phyloP scores from a whole-genome alignment of 2,797 vertebrate genomes.

The Propithecus perrieri region DNA sequence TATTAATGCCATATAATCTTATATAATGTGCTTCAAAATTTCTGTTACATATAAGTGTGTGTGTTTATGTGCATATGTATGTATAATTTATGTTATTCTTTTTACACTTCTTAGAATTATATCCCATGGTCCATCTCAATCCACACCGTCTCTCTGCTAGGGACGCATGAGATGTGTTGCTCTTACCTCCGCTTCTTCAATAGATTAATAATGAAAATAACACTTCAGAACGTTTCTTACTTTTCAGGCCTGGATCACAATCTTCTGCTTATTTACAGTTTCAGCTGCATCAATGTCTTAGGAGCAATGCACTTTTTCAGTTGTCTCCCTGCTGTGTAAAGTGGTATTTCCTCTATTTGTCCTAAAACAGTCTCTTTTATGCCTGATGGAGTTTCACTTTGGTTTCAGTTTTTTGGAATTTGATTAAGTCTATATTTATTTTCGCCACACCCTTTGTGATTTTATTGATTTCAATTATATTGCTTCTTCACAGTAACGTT shows the following conservation, averaged over 20 bases:
- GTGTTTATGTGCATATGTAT: background rate
- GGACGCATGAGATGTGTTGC: background rate
- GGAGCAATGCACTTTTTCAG: background rate
- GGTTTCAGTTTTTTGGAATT: conserved; percentile 4
- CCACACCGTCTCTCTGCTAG: background rate
- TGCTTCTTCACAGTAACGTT: background rate
- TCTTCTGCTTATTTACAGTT: conserved; percentile 17
- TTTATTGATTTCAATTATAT: conserved; percentile 4
- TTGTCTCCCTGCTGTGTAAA: conserved; percentile 38
- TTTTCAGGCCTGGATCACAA: background rate
- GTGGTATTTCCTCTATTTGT: conserved; percentile 15
- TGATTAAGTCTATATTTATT: background rate
- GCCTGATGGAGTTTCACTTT: background rate
- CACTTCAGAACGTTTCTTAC: background rate
- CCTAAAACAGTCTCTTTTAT: conserved; percentile 42
- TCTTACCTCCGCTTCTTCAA: conserved; percentile 5
- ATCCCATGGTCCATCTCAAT: background rate
- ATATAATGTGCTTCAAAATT: background rate
- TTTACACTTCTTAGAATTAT: background rate
- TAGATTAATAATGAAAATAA: conserved; percentile 31
- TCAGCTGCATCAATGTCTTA: background rate
- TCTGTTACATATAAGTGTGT: background rate
- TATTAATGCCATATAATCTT: background rate
- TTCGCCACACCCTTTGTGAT: background rate
- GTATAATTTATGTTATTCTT: background rate